Percentiles rank a stretch among this genome's conserved stretches.
Evolutionary conservation across 1,140 invertebrate genomes (phyloP).

Genomic region (Neotoxoptera formosana): DNA sequence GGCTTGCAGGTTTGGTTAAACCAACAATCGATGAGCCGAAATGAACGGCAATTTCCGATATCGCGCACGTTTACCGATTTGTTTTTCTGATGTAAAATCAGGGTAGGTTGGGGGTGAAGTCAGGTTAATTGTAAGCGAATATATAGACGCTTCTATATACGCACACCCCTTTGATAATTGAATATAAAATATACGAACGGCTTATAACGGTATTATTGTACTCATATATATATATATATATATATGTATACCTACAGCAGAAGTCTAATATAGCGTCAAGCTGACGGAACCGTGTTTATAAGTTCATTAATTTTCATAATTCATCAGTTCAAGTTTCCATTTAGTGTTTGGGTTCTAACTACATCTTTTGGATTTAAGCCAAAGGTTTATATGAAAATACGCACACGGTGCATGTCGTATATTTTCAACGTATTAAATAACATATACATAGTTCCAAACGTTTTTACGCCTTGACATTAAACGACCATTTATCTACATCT

Average conservation of each 20-base stretch:
- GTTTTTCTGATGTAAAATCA: neutral
- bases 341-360: neutral
- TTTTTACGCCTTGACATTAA: neutral
- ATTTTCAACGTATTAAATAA: neutral
- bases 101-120: too few relatives aligned
- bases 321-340: constrained; percentile 17
- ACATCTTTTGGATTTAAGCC: neutral
- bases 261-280: neutral
- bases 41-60: neutral
- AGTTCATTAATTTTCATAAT: constrained; percentile 26
- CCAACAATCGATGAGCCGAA: neutral
- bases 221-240: too few relatives aligned
- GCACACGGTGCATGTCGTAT: neutral
- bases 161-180: neutral
- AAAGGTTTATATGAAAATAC: neutral
- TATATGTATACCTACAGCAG: too few relatives aligned
- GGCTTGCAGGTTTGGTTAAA: neutral
- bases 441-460: neutral
- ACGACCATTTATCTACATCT: neutral
- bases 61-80: neutral
- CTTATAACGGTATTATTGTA: neutral
- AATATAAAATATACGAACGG: neutral
- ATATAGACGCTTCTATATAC: neutral
- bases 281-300: neutral
- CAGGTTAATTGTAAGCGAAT: neutral